Evolutionary conservation across 2,888 invertebrate genomes (phyloP).

Genomic region (Hartigia nigra): DNA sequence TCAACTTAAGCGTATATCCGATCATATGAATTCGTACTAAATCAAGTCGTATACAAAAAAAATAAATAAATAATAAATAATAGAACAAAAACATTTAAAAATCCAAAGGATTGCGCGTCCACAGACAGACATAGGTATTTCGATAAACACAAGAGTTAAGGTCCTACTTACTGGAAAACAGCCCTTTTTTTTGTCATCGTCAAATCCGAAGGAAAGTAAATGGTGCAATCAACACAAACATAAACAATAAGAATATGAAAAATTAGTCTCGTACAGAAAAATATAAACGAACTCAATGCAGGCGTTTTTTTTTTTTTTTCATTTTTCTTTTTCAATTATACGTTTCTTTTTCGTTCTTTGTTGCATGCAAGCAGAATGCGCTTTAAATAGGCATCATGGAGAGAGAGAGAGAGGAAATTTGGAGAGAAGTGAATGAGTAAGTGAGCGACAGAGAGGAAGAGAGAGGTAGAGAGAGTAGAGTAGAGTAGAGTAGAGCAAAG

Average conservation of each 20-base stretch:
- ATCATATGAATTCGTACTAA: background rate
- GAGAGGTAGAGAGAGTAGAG: slow-evolving; percentile 17
- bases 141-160: slow-evolving; percentile 51
- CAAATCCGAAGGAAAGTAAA: slow-evolving; percentile 75
- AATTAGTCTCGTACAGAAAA: slow-evolving; percentile 64
- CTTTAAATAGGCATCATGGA: slow-evolving; percentile 56
- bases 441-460: slow-evolving; percentile 19
- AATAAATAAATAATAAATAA: background rate
- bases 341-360: background rate
- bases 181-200: slow-evolving; percentile 69
- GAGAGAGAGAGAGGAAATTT: slow-evolving; percentile 31
- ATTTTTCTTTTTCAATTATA: background rate
- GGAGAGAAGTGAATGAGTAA: slow-evolving; percentile 22
- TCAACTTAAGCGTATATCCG: background rate
- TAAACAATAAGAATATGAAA: slow-evolving; percentile 79
- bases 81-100: no score
- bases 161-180: slow-evolving; percentile 80
- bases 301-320: slow-evolving; percentile 46
- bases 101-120: background rate
- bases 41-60: background rate
- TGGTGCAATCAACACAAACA: slow-evolving; percentile 70
- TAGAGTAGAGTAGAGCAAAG: no score
- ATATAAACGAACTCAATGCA: slow-evolving; percentile 58
- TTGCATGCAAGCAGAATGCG: slow-evolving; percentile 65
- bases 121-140: background rate